These are phyloP conservation scores for Aricia agestis DNA, from an alignment of 1,140 invertebrate genomes.

Conservation along the genomic window DNA sequence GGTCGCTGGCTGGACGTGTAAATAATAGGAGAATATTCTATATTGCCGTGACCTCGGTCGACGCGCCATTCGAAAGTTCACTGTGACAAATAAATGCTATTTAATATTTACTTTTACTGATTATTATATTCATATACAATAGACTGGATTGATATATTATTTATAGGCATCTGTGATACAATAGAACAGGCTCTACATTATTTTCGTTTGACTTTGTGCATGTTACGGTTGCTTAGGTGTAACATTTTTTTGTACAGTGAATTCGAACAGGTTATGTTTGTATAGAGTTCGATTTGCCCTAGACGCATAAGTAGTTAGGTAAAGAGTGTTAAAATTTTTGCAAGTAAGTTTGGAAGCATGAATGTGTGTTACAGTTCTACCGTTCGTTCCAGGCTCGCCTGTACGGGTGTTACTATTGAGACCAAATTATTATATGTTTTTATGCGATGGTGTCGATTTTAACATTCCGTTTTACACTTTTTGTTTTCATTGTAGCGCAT, in stretches of 20 bases:
- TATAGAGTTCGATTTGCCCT: conserved; percentile 74
- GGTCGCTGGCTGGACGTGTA: conserved; percentile 73
- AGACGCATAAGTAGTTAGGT: conserved; percentile 74
- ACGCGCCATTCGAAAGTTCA: conserved; percentile 51
- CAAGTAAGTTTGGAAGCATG: conserved; percentile 64
- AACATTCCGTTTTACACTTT: conserved; percentile 68
- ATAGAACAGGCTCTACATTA: conserved; percentile 60
- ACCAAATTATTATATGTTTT: conserved; percentile 75
- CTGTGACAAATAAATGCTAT: conserved; percentile 56
- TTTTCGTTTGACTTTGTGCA: conserved; percentile 52
- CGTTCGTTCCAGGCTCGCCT: conserved; percentile 57
- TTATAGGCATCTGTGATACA: conserved; percentile 72
- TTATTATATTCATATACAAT: conserved; percentile 51
- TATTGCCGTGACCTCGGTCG: conserved; percentile 67
- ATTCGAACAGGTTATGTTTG: conserved; percentile 62
- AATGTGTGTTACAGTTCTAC: conserved; percentile 58
- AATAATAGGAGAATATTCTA: conserved; percentile 74
- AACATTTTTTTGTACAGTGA: conserved; percentile 58
- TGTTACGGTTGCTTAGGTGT: conserved; percentile 39
- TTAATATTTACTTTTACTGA: conserved; percentile 28
- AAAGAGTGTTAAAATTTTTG: conserved; percentile 64
- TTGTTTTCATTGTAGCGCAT: conserved; percentile 52
- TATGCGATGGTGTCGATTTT: conserved; percentile 73
- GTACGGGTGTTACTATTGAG: conserved; percentile 71
- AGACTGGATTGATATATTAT: conserved; percentile 59